These are phyloP conservation scores for Isaurus tuberculatus DNA, from an alignment of 92 coral and sea anemone genomes.

Conservation along the genomic window DNA sequence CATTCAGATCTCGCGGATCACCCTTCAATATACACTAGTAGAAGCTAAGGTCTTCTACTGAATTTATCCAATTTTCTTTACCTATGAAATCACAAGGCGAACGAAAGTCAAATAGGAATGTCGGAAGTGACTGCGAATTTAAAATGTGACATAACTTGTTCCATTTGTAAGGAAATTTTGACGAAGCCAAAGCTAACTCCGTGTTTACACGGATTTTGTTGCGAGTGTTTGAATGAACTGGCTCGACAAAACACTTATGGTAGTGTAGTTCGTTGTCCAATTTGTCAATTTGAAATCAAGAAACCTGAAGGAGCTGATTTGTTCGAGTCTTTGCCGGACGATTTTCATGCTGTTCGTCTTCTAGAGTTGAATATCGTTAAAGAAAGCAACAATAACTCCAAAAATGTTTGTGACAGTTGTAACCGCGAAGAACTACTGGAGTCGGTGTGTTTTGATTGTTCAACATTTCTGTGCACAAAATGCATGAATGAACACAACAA, in stretches of 20 bases:
- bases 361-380: constrained; percentile 69
- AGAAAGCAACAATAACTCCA: constrained; percentile 25
- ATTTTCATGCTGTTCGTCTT: constrained; percentile 71
- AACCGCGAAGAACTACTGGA: constrained; percentile 30
- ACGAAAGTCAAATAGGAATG: not conserved
- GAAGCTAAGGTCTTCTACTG: not conserved
- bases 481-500: constrained; percentile 55
- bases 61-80: not conserved
- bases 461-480: constrained; percentile 61
- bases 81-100: not conserved
- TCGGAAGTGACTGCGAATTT: constrained; percentile 43
- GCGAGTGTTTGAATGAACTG: constrained; percentile 70
- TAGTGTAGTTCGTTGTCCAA: constrained; percentile 65
- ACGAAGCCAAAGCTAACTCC: constrained; percentile 78
- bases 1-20: not conserved
- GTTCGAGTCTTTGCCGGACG: constrained; percentile 59
- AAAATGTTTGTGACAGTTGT: constrained; percentile 65
- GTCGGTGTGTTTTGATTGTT: constrained; percentile 83
- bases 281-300: constrained; percentile 76
- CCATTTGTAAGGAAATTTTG: constrained; percentile 62
- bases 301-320: constrained; percentile 47
- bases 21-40: constrained; percentile 5
- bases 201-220: constrained; percentile 82
- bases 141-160: constrained; percentile 66
- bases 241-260: constrained; percentile 67